Conservation (phyloP, 2,113 vertebrate genomes). For the Callospermophilus lateralis region DNA sequence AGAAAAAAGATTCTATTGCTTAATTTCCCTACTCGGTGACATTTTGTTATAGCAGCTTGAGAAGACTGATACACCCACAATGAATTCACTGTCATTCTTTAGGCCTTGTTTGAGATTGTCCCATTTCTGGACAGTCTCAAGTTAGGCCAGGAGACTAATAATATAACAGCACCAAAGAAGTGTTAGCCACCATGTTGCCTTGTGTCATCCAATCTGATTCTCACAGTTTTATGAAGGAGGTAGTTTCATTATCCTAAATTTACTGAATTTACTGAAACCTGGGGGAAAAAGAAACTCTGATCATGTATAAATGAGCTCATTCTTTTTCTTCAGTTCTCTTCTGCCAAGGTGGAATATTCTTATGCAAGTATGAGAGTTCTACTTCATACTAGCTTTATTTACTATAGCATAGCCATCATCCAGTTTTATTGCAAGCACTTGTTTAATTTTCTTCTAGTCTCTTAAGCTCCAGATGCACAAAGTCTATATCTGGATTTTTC, state of each 20-base stretch:
- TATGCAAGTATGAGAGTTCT: background rate
- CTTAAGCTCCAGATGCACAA: background rate
- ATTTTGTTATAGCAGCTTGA: background rate
- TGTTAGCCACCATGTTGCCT: background rate
- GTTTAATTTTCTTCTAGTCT: conserved; percentile 14
- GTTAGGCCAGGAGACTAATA: background rate
- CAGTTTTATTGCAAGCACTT: background rate
- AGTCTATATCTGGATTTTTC: background rate
- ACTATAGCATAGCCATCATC: background rate
- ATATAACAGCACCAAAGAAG: background rate
- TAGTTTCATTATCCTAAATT: background rate
- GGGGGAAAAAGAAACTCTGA: background rate
- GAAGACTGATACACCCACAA: fast-evolving
- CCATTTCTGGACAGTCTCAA: no score
- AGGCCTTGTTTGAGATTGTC: background rate
- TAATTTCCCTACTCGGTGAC: background rate
- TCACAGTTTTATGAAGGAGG: background rate
- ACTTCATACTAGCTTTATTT: background rate
- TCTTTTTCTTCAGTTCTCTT: background rate
- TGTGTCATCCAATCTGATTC: background rate
- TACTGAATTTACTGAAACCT: background rate
- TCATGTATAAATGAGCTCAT: background rate
- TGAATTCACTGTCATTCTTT: background rate
- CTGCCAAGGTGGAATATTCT: background rate
- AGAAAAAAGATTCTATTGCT: background rate